These are phyloP conservation scores for Diabrotica virgifera DNA, from an alignment of 1,140 invertebrate species.

Conservation along the genomic window DNA sequence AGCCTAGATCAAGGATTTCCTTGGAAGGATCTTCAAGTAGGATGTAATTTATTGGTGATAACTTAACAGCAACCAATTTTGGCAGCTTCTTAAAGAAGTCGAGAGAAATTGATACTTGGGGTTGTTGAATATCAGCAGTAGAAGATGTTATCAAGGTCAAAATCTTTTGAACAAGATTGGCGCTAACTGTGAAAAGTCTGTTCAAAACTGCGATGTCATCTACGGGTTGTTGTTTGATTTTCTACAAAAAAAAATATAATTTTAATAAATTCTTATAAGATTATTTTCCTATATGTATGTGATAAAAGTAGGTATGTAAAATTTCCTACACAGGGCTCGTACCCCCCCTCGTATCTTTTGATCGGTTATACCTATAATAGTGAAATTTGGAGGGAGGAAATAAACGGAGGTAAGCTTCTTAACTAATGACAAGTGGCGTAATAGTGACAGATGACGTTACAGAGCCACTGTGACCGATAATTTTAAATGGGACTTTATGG, in stretches of 20 bases:
- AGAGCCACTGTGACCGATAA: too few species aligned
- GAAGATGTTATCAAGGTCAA: conserved; percentile 16
- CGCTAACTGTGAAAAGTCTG: conserved; percentile 52
- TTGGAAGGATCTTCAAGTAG: conserved; percentile 53
- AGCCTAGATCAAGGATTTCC: conserved; percentile 23
- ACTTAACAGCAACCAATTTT: conserved; percentile 48
- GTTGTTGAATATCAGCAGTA: conserved; percentile 7
- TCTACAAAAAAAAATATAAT: conserved; percentile 39
- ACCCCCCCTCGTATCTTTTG: too few species aligned
- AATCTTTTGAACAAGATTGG: conserved; percentile 45
- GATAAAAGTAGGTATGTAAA: too few species aligned
- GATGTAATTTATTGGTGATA: conserved; percentile 60
- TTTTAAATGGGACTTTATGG: too few species aligned
- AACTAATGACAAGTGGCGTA: too few species aligned
- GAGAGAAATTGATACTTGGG: conserved; percentile 27
- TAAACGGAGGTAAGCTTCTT: too few species aligned
- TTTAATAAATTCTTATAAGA: too few species aligned
- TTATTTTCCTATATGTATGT: not conserved
- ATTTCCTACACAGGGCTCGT: too few species aligned
- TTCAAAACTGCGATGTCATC: conserved; percentile 56
- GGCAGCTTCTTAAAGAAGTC: conserved; percentile 46
- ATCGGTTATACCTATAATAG: too few species aligned
- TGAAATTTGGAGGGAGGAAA: too few species aligned
- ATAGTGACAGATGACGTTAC: too few species aligned
- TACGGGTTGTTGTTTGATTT: conserved; percentile 51